A percentile compares a stretch with the other conserved stretches of the same genome.
These are phyloP conservation scores for Limulus polyphemus DNA, from an alignment of 2,888 invertebrate genomes.

Conservation along the genomic window DNA sequence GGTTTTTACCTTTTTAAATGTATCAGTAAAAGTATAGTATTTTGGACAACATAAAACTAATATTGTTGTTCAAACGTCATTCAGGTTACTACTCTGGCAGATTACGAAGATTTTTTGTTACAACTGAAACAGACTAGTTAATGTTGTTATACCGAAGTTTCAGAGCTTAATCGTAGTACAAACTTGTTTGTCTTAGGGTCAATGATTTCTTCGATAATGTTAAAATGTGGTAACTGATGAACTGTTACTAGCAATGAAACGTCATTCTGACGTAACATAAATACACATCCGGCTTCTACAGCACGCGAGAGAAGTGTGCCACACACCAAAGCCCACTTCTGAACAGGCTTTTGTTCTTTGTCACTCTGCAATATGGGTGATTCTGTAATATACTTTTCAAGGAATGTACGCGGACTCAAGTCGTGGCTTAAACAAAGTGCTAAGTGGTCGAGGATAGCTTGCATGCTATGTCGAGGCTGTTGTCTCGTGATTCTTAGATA, in stretches of 20 bases:
- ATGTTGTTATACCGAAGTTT: constrained; percentile 68
- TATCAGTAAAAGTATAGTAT: too few relatives aligned
- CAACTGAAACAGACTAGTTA: too few relatives aligned
- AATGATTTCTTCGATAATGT: constrained; percentile 86
- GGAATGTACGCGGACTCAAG: constrained; percentile 82
- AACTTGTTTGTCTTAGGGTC: constrained; percentile 94
- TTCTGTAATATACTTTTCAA: constrained; percentile 80
- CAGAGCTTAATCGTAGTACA: constrained; percentile 82
- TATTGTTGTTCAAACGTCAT: too few relatives aligned
- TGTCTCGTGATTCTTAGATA: constrained; percentile 89
- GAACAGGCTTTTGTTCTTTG: constrained; percentile 62
- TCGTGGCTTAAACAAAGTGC: constrained; percentile 85
- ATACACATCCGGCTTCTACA: constrained; percentile 65
- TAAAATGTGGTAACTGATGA: constrained; percentile 78
- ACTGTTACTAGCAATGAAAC: constrained; percentile 80
- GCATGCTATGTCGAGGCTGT: constrained; percentile 89
- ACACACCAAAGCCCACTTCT: constrained; percentile 91
- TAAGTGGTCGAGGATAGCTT: constrained; percentile 77
- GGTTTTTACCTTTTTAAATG: too few relatives aligned
- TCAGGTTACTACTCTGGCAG: too few relatives aligned
- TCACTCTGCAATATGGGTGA: constrained; percentile 71
- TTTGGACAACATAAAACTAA: too few relatives aligned
- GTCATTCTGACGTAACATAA: constrained; percentile 85
- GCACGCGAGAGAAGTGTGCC: constrained; percentile 80
- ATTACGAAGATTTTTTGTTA: too few relatives aligned